phyloP scores from a whole-genome alignment of 1,140 invertebrate genomes.

The Penaeus vannamei region DNA sequence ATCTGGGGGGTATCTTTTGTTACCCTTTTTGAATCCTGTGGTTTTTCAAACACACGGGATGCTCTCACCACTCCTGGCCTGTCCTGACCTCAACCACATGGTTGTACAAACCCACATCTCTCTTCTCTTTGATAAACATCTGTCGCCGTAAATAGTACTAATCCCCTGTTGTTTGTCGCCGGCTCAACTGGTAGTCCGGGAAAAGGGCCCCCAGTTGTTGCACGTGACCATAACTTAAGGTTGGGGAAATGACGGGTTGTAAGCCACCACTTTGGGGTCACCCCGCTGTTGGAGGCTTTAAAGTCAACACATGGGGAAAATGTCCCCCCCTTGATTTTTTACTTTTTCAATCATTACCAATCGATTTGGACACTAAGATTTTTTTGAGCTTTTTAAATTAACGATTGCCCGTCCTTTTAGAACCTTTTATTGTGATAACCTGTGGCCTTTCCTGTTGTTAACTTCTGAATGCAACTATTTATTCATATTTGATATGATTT shows the following conservation, averaged over 20 bases:
- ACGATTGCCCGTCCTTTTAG: conserved; percentile 56
- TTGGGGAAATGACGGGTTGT: conserved; percentile 37
- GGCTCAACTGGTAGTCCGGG: conserved; percentile 28
- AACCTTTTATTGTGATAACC: conserved; percentile 61
- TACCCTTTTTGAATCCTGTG: too few species aligned
- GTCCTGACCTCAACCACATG: conserved; percentile 31
- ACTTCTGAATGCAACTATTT: conserved; percentile 51
- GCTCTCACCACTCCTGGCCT: not conserved
- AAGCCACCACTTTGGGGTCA: conserved; percentile 23
- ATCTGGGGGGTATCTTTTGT: not conserved
- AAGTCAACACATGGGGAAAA: conserved; percentile 38
- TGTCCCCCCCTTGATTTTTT: conserved; percentile 18
- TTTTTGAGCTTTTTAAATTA: conserved; percentile 35
- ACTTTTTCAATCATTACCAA: conserved; percentile 18
- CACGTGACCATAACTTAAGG: conserved; percentile 29
- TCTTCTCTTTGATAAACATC: not conserved
- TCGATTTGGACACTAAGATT: conserved; percentile 13
- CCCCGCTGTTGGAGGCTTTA: conserved; percentile 30
- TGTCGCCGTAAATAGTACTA: conserved; percentile 46
- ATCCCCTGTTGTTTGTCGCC: conserved; percentile 47
- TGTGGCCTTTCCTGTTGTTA: conserved; percentile 61
- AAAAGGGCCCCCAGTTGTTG: not conserved
- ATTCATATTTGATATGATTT: conserved; percentile 33
- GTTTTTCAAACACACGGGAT: conserved; percentile 2
- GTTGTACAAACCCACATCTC: conserved; percentile 47